Evolutionary conservation across 2,113 vertebrate species (phyloP), one percentile per base, ranked within the genome.

Genomic region (Saiga tatarica): DNA sequence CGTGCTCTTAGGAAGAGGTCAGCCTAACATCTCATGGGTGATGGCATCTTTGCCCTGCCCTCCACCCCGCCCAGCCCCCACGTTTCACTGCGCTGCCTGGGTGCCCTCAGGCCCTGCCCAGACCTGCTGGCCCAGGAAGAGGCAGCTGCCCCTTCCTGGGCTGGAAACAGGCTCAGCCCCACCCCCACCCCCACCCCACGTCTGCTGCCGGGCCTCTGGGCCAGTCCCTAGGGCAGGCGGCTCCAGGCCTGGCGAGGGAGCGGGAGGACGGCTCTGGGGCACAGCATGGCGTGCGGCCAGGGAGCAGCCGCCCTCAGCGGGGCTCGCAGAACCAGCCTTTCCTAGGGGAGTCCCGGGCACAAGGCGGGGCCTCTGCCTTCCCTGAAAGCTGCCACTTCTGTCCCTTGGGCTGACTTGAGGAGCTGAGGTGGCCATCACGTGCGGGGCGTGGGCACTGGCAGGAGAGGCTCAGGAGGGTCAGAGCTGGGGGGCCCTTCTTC

Each of bases 321-420:
- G 39, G 55, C 76, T 6, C 1, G 33, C 0, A 1, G 57, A 52
- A 62, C 36, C n/a, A 39, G 78, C 45, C 76, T 17, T 59, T 28
- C n/a, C 3, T 0, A 0, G 0, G 45, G 1, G 21, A 14, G 42
- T 60, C 0, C 0, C 0, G 2, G 4, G 23, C 36, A 59, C 17
- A 16, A 0, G 0, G 4, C 3, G 16, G 91, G 87, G 16, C 53
- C 81, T 55, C 36, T 17, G 5, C 36, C 36, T 85, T 79, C 11
- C 2, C 0, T 42, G 83, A 42, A 59, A 85, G 76, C 14, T 0
- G 42, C 42, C 82, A 25, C 21, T 36, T 55, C 52, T 5, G 21
- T 39, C 30, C 52, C 42, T 42, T 2, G 42, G 78, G 9, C 94
- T 13, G 39, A 33, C 30, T 53, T 19, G 59, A 59, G 53, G 59